These are phyloP conservation scores for Gymnoscopelus microlampas DNA, from an alignment of 2,797 vertebrate genomes.

Conservation along the genomic window DNA sequence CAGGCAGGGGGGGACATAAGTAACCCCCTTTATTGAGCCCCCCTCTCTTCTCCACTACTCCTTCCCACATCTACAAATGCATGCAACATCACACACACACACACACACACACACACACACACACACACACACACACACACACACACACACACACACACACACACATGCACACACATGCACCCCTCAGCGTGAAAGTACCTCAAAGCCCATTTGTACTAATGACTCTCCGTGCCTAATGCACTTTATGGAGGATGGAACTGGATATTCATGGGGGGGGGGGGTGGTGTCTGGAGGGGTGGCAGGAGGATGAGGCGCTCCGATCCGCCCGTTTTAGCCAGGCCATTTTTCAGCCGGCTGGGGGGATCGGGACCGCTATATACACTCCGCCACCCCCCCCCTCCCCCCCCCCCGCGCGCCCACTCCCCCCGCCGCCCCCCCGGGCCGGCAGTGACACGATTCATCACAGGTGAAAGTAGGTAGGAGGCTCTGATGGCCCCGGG, in stretches of 20 bases:
- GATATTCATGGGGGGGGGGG: conserved; percentile 69
- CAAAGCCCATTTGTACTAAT: conserved; percentile 80
- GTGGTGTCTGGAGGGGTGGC: conserved; percentile 15
- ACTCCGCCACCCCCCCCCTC: neutral
- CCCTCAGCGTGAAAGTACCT: conserved; percentile 70
- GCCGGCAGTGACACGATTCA: conserved; percentile 65
- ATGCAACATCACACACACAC: conserved; percentile 40
- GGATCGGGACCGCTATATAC: too few relatives aligned
- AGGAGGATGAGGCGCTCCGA: conserved; percentile 58
- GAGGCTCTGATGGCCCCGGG: conserved; percentile 39
- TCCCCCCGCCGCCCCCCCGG: too few relatives aligned
- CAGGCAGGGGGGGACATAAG: conserved; percentile 59
- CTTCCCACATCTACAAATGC: conserved; percentile 39
- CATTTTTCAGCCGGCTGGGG: conserved; percentile 65
- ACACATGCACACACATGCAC: conserved; percentile 13
- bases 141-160: conserved; percentile 51
- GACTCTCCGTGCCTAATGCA: conserved; percentile 79
- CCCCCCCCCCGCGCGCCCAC: too few relatives aligned
- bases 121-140: conserved; percentile 30
- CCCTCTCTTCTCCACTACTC: conserved; percentile 39
- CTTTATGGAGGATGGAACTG: conserved; percentile 75
- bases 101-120: conserved; percentile 41
- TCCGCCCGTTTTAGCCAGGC: conserved; percentile 63
- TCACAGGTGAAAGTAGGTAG: conserved; percentile 71
- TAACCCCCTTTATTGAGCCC: conserved; percentile 32